phyloP scores from a whole-genome alignment of 2,797 vertebrate genomes.

The Falco biarmicus region DNA sequence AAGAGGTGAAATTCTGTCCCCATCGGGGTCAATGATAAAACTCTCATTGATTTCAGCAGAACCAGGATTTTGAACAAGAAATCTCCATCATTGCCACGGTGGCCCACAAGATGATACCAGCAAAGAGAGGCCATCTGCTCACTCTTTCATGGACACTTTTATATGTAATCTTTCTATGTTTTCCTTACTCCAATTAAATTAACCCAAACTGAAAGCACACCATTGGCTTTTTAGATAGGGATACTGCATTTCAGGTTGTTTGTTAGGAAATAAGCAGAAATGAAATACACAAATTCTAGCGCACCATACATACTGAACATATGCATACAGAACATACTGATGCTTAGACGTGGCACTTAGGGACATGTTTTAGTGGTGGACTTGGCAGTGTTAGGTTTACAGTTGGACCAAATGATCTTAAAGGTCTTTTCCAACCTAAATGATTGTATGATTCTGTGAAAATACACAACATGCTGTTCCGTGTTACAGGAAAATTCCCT shows the following conservation, averaged over 20 bases:
- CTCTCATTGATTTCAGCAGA: not conserved
- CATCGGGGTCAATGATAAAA: not conserved
- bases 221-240: not conserved
- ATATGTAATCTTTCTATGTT: not conserved
- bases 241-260: not conserved
- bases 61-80: not conserved
- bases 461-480: not conserved
- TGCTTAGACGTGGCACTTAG: not conserved
- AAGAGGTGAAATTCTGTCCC: slow-evolving; percentile 55
- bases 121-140: not conserved
- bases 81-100: not conserved
- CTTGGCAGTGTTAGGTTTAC: not conserved
- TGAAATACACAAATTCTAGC: not conserved
- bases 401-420: not conserved
- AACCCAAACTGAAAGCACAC: not conserved
- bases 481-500: not conserved
- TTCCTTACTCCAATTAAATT: not conserved
- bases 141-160: not conserved
- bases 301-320: not conserved
- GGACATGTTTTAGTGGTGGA: not conserved
- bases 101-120: not conserved
- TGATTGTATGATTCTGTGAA: not conserved
- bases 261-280: not conserved
- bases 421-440: not conserved
- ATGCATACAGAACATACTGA: not conserved